Conservation (phyloP, 2,888 invertebrate species). For the Rotaria socialis region DNA sequence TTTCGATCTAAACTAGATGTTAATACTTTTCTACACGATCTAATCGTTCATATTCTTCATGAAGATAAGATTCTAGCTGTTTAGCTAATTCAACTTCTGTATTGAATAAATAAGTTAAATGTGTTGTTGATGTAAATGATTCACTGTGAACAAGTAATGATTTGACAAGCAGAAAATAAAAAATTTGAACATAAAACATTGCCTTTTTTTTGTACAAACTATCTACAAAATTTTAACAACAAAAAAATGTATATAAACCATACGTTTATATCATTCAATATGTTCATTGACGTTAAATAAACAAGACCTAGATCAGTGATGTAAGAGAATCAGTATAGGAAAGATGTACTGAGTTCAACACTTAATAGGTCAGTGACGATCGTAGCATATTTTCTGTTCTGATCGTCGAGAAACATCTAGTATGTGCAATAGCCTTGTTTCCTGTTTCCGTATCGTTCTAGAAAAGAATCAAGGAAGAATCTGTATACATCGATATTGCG, state of each 20-base stretch:
- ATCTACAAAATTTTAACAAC: neutral
- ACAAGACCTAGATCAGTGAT: too few species aligned
- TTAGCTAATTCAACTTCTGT: constrained; percentile 12
- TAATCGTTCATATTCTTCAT: constrained; percentile 14
- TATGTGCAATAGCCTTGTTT: neutral
- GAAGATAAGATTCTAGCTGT: neutral
- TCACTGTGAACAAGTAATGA: neutral
- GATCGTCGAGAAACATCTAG: neutral
- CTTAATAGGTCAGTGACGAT: neutral
- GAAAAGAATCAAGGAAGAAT: neutral
- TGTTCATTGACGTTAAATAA: too few species aligned
- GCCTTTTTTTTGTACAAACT: neutral
- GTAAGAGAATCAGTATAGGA: too few species aligned
- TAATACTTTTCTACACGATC: neutral
- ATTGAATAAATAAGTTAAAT: neutral
- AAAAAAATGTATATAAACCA: neutral
- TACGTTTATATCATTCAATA: neutral
- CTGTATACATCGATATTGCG: neutral
- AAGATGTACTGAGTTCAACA: neutral
- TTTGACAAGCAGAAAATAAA: neutral
- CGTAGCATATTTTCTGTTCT: neutral
- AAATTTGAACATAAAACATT: neutral
- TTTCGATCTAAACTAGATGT: neutral
- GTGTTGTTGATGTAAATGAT: neutral
- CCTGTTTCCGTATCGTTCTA: neutral